Conservation (phyloP, 2,888 invertebrate species). For the Aquatica leii region DNA sequence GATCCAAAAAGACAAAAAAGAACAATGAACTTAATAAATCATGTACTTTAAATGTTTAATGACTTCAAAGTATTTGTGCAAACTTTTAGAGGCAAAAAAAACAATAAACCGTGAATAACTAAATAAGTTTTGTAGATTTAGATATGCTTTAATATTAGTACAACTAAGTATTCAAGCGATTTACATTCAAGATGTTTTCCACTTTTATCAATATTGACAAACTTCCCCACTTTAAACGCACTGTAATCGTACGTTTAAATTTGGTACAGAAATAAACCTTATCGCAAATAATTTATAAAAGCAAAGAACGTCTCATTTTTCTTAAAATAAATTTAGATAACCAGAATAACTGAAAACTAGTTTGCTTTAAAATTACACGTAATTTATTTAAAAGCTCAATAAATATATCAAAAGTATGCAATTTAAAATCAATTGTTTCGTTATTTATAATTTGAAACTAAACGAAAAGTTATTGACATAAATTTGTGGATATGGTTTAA, state of each 20-base stretch:
- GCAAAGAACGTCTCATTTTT: too few species aligned
- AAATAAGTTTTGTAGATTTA: conserved; percentile 3
- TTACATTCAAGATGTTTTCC: conserved; percentile 21
- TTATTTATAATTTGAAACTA: too few species aligned
- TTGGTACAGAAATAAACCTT: background rate
- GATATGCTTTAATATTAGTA: conserved; percentile 20
- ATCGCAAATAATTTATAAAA: too few species aligned
- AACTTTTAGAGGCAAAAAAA: conserved; percentile 28
- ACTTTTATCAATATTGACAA: conserved; percentile 15
- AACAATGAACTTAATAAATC: conserved; percentile 31
- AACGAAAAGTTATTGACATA: too few species aligned
- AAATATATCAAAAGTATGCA: too few species aligned
- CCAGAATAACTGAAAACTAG: too few species aligned
- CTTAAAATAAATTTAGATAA: too few species aligned
- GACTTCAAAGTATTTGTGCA: conserved; percentile 23
- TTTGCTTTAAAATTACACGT: too few species aligned
- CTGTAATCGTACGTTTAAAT: background rate
- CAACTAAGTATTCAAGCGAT: conserved; percentile 15
- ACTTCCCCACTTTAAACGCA: conserved; percentile 10
- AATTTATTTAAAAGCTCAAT: too few species aligned
- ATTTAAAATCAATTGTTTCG: too few species aligned
- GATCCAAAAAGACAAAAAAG: conserved; percentile 19
- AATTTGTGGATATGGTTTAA: too few species aligned
- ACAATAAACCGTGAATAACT: conserved; percentile 30
- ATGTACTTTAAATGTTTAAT: conserved; percentile 27